These are phyloP conservation scores for Chionoecetes opilio DNA, from an alignment of 1,140 invertebrate genomes.

Conservation along the genomic window DNA sequence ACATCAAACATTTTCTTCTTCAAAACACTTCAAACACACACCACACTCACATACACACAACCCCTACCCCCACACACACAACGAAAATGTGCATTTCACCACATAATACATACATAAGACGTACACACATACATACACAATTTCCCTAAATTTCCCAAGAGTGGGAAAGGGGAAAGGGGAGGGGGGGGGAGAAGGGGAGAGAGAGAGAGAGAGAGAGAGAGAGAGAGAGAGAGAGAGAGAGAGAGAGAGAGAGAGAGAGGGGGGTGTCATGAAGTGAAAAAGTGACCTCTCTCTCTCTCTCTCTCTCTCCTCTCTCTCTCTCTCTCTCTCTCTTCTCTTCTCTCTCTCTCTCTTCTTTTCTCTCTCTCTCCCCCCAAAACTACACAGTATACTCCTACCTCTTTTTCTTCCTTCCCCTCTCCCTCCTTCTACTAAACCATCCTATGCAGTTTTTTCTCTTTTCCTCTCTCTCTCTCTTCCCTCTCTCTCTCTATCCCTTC, in stretches of 20 bases:
- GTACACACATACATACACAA: constrained; percentile 49
- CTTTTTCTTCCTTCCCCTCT: not conserved
- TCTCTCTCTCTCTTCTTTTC: not conserved
- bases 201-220: constrained; percentile 3
- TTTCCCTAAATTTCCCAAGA: not conserved
- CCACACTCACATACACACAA: not conserved
- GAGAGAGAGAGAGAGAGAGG: not conserved
- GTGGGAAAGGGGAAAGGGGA: constrained; percentile 32
- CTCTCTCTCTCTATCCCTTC: not conserved
- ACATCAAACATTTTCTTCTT: not conserved
- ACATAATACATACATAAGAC: not conserved
- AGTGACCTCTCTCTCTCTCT: not conserved
- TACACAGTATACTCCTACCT: not conserved
- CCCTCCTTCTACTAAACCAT: not conserved
- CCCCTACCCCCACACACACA: not conserved
- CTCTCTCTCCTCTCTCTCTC: not conserved
- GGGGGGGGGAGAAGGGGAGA: constrained; percentile 52
- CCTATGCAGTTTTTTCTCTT: not conserved
- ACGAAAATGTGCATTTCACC: no score
- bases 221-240: constrained; percentile 20
- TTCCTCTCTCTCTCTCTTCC: not conserved
- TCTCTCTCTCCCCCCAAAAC: not conserved
- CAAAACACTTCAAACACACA: constrained; percentile 34
- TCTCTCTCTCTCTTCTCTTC: not conserved
- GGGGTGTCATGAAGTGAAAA: not conserved